phyloP scores from a whole-genome alignment of 2,797 vertebrate species.

The Delichon dasypus region DNA sequence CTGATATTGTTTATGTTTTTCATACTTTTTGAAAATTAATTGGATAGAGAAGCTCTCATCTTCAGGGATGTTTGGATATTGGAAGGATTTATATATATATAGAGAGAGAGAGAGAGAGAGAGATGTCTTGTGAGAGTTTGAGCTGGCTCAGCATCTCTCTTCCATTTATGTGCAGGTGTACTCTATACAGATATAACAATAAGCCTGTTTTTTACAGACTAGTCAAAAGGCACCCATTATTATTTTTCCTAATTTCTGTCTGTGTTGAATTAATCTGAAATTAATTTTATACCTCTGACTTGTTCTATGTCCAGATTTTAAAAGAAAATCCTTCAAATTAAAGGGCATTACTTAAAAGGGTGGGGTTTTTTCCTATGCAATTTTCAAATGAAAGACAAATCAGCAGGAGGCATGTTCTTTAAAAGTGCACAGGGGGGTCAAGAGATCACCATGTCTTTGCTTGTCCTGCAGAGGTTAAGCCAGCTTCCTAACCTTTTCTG shows the following conservation, averaged over 20 bases:
- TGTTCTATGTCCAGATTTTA: neutral
- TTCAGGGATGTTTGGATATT: neutral
- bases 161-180: neutral
- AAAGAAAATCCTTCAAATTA: neutral
- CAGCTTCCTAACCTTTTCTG: neutral
- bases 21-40: neutral
- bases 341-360: neutral
- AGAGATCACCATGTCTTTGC: neutral
- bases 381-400: neutral
- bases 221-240: neutral
- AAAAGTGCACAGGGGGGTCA: neutral
- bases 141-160: neutral
- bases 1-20: neutral
- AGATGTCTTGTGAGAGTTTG: neutral
- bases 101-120: too few species aligned
- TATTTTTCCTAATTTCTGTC: neutral
- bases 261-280: neutral
- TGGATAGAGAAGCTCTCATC: neutral
- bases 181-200: neutral
- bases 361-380: fast-evolving
- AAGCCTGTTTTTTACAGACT: neutral
- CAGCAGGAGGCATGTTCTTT: neutral
- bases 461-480: neutral
- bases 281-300: neutral
- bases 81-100: fast-evolving